Evolutionary conservation across 2,888 invertebrate species (phyloP).

Genomic region (Abrostola triplasia): DNA sequence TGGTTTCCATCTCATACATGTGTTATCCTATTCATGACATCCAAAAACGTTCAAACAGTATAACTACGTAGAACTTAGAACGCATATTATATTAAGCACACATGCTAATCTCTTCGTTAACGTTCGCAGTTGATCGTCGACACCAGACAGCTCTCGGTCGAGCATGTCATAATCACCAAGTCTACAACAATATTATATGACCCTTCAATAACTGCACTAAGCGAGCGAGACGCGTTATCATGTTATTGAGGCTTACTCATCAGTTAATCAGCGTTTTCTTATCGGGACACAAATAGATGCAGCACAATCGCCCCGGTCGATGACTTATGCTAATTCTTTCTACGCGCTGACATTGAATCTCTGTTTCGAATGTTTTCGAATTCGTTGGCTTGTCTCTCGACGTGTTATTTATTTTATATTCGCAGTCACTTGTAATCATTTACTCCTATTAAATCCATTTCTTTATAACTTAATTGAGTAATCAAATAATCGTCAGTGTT

Average conservation of each 20-base stretch:
- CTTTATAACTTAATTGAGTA: slow-evolving; percentile 1
- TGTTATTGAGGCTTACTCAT: slow-evolving; percentile 49
- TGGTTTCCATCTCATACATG: too few species aligned
- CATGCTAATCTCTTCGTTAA: background rate
- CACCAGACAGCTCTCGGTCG: slow-evolving; percentile 1
- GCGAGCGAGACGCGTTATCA: slow-evolving; percentile 43
- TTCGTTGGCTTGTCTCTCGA: slow-evolving; percentile 15
- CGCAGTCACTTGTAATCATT: slow-evolving; percentile 3
- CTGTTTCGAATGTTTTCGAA: slow-evolving; percentile 31
- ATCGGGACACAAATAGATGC: slow-evolving; percentile 48
- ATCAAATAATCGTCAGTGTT: slow-evolving; percentile 9
- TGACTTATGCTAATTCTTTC: slow-evolving; percentile 64
- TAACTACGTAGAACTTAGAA: background rate
- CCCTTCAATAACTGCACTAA: slow-evolving; percentile 28
- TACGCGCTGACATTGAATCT: slow-evolving; percentile 55
- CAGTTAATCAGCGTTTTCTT: slow-evolving; percentile 48
- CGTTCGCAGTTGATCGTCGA: background rate
- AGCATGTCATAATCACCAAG: slow-evolving; percentile 1
- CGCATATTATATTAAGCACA: background rate
- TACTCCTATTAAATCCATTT: slow-evolving; percentile 1
- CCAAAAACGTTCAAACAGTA: background rate
- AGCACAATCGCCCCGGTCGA: slow-evolving; percentile 55
- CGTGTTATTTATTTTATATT: slow-evolving; percentile 23
- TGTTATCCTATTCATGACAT: background rate
- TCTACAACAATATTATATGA: slow-evolving; percentile 7